phyloP scores from a whole-genome alignment of 2,888 invertebrate genomes.

The Phytoseiulus persimilis region DNA sequence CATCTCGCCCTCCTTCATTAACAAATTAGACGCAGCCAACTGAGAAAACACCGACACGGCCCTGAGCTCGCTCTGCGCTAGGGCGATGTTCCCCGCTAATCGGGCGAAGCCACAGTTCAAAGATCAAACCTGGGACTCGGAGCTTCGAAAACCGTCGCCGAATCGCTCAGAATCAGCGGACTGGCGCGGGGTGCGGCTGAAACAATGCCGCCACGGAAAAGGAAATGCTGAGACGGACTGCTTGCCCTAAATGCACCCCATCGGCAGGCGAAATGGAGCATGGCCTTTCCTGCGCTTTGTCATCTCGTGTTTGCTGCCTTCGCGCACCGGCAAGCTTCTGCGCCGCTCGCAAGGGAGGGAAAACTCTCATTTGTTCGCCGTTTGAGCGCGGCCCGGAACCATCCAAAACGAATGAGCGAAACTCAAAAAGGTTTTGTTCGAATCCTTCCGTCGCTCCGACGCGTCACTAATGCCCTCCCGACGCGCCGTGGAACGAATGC shows the following conservation, averaged over 20 bases:
- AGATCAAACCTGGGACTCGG: too few species aligned
- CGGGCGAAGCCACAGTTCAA: too few species aligned
- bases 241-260: neutral
- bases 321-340: neutral
- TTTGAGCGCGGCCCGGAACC: too few species aligned
- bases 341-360: neutral
- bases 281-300: neutral
- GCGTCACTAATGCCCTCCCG: too few species aligned
- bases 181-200: neutral
- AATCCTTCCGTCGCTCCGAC: too few species aligned
- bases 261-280: neutral
- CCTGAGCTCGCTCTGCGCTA: too few species aligned
- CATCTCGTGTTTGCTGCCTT: neutral
- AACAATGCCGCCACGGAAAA: neutral
- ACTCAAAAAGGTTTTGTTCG: too few species aligned
- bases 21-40: neutral
- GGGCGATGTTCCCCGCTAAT: too few species aligned
- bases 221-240: neutral
- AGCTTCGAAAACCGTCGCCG: too few species aligned
- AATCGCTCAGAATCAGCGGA: neutral
- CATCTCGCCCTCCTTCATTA: neutral
- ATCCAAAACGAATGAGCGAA: too few species aligned
- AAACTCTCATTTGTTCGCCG: too few species aligned
- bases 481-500: too few species aligned
- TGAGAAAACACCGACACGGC: neutral